Evolutionary conservation across 2,797 vertebrate genomes (phyloP).

Genomic region (Malacoctenus gilli): DNA sequence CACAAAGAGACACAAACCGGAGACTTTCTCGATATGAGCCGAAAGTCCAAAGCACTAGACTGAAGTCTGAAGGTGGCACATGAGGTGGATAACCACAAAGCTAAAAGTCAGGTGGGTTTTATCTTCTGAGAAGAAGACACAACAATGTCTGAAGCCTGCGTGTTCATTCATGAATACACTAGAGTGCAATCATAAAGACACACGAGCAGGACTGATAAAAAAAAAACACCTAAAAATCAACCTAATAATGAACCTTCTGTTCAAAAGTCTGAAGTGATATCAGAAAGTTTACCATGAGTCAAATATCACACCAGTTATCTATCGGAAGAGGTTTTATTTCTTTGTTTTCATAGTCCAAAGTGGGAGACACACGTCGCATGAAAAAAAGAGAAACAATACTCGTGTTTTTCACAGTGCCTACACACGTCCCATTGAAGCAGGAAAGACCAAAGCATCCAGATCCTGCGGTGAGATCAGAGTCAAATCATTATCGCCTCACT

Average conservation of each 20-base stretch:
- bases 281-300: no score
- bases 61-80: neutral
- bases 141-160: neutral
- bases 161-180: no score
- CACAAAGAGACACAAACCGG: no score
- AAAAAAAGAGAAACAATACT: neutral
- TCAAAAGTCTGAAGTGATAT: neutral
- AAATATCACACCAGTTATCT: neutral
- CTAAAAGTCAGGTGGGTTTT: neutral
- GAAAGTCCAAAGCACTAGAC: neutral
- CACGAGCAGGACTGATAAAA: no score
- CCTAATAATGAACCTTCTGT: neutral
- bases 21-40: no score
- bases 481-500: conserved; percentile 35
- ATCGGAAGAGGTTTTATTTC: no score
- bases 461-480: conserved; percentile 32
- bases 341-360: no score
- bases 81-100: neutral
- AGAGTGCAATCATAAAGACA: no score
- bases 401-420: conserved; percentile 4
- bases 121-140: conserved; percentile 1
- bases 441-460: conserved; percentile 42
- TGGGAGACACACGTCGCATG: no score
- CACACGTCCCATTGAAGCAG: conserved; percentile 21
- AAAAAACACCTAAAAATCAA: neutral